A percentile compares a stretch with the other conserved stretches of the same genome.
Conservation (phyloP, 2,797 vertebrate species). For the Oryzias sinensis region DNA sequence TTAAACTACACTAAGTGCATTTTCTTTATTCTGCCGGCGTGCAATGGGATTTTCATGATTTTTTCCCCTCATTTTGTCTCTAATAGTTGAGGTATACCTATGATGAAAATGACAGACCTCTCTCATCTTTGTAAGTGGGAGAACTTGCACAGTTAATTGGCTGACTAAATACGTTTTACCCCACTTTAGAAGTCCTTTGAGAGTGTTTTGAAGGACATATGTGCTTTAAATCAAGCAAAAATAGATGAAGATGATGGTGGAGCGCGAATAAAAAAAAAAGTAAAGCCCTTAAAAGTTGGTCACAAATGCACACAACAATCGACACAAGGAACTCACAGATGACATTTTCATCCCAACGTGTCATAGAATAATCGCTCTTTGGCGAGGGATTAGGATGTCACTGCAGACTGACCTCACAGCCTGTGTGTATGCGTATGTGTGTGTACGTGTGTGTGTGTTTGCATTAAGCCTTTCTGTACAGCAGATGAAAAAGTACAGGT, state of each 20-base stretch:
- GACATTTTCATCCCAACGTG: conserved; percentile 30
- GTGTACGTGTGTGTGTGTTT: conserved; percentile 2
- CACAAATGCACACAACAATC: no score
- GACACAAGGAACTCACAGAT: background rate
- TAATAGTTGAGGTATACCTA: no score
- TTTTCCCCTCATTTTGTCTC: no score
- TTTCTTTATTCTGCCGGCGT: no score
- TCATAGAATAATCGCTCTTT: conserved; percentile 56
- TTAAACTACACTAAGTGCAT: no score
- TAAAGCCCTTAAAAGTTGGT: background rate
- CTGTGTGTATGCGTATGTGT: conserved; percentile 7
- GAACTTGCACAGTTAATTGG: no score
- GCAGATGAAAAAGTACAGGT: conserved; percentile 24
- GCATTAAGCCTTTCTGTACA: conserved; percentile 37
- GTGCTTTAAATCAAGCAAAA: conserved; percentile 1
- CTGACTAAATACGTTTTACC: no score
- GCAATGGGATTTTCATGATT: no score
- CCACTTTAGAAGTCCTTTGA: no score
- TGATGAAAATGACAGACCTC: no score
- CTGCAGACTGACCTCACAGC: conserved; percentile 13
- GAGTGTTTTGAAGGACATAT: no score
- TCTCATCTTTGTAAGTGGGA: no score
- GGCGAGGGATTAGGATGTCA: conserved; percentile 46
- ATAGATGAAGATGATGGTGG: background rate
- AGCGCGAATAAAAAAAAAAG: conserved; percentile 4